Base-by-base conservation (phyloP, 2,113 vertebrate genomes). In the Platichthys stellatus region DNA sequence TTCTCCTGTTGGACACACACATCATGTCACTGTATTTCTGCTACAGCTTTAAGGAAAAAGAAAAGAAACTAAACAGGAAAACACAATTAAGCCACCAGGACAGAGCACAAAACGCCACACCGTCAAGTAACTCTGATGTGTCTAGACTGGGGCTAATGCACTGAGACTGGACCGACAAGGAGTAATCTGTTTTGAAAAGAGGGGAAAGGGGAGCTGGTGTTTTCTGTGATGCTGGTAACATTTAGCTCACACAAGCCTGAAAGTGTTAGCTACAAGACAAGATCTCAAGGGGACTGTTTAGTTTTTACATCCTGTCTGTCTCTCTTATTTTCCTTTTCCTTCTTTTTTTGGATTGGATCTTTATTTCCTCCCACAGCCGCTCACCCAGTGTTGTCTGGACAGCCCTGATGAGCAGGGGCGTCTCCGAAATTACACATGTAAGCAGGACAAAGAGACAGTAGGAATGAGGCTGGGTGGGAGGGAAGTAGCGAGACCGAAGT, bases 351-450 rank as follows among this genome's bases (percentile, higher is more conserved):
- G 13, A 63, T 68, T 69, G 60, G 60, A 38, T 71, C 68, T 73
- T 70, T 72, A 79, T 84, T 79, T 80, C 76, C 76, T 83, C 78
- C 76, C 76, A 45, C 57, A 75, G 60, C 67, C 40, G 56, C 58
- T 7, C 72, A 84, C 72, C 82, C 84, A 86, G 82, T 86, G 63
- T 63, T 78, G 78, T 74, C 76, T 90, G 89, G 85, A 85, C 82
- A 78, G 81, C 76, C 60, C 66, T 57, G 73, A 73, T 82, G 88
- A 90, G 86, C 80, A 28, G 57, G 62, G 80, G 66, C 68, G 74
- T 91, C 81, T 90, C 80, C 67, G 62, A 73, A 59, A 81, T 89
- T 81, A 76, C 89, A 89, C 84, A 86, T 88, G 82, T 74, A 77
- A 88, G 80, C 68, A 64, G 82, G 83, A 88, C 81, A 85, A 90